A percentile compares a stretch with the other conserved stretches of the same genome.
phyloP scores from a whole-genome alignment of 2,888 invertebrate species.

The Spisula subtruncata region DNA sequence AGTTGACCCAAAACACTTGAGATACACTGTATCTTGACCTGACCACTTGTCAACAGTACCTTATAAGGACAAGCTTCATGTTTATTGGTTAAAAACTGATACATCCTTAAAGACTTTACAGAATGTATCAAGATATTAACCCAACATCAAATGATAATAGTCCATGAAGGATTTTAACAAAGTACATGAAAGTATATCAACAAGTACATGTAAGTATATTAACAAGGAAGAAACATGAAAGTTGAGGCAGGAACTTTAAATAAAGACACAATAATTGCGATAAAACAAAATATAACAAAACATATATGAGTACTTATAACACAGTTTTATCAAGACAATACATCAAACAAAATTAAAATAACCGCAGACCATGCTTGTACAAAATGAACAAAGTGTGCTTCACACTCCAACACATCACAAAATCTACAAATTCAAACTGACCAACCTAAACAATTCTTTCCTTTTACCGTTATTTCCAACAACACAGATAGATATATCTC shows the following conservation, averaged over 20 bases:
- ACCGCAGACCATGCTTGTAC: background rate
- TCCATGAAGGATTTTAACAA: too few species aligned
- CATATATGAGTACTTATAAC: too few species aligned
- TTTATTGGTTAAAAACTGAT: background rate
- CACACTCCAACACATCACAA: background rate
- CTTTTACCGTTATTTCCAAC: slow-evolving; percentile 64
- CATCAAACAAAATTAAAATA: background rate
- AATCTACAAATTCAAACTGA: background rate
- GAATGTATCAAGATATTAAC: background rate
- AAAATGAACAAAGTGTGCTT: background rate
- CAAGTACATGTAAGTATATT: too few species aligned
- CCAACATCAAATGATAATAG: too few species aligned
- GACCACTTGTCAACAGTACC: background rate
- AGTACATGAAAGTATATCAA: too few species aligned
- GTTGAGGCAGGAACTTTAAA: too few species aligned
- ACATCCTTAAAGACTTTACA: background rate
- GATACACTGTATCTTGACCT: too few species aligned
- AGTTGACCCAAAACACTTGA: background rate
- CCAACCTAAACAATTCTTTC: slow-evolving; percentile 69
- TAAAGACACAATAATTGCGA: too few species aligned
- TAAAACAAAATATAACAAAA: too few species aligned
- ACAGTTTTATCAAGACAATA: too few species aligned
- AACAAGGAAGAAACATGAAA: background rate
- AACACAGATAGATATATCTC: slow-evolving; percentile 70
- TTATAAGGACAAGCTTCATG: background rate